Evolutionary conservation across 2,113 vertebrate genomes (phyloP), one percentile per base, ranked within the genome.

Genomic region (Stictonetta naevosa): DNA sequence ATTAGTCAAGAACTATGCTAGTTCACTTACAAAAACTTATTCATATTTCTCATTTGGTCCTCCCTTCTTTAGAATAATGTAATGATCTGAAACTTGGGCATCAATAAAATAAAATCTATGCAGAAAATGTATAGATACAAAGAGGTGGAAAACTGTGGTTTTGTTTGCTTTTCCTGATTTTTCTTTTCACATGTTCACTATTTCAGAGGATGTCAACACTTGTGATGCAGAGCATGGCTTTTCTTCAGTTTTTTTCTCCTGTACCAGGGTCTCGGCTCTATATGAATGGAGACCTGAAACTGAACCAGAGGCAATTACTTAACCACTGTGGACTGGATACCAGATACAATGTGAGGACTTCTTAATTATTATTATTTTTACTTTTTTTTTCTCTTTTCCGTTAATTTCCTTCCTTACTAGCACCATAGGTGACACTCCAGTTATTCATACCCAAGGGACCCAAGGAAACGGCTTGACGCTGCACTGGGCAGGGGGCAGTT

Each of bases 171-270:
- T 10, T 25, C 8, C n/a, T 83, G 53, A 84, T 76, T 73, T 79
- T 5, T 75, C 5, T 52, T 62, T 29, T 96, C 40, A 80, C 4
- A 1, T 92, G 46, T 80, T 95, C 8, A 46, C 73, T n/a, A 2
- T 97, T 97, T 78, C 96, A 99, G 99, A 98, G 98, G 73, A 99
- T 99, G 99, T 99, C 99, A 5, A 99, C 98, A 0, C 97, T 99
- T 36, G 98, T 98, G 97, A 99, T 99, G 99, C 99, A 99, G 98
- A 98, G 98, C 87, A 98, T 99, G 98, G 99, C 98, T 2, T 99
- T 98, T 68, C 94, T 99, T 38, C 99, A 99, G 86, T 98, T 98
- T 84, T 98, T 98, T 25, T 99, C 98, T 11, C 81, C 99, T 13
- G 93, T 99, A 11, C 98, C 99, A 0, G 99, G 99, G 7, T 98